Percentiles rank a stretch among this genome's conserved stretches.
Evolutionary conservation across 2,888 invertebrate genomes (phyloP).

Genomic region (Xestia sexstrigata): DNA sequence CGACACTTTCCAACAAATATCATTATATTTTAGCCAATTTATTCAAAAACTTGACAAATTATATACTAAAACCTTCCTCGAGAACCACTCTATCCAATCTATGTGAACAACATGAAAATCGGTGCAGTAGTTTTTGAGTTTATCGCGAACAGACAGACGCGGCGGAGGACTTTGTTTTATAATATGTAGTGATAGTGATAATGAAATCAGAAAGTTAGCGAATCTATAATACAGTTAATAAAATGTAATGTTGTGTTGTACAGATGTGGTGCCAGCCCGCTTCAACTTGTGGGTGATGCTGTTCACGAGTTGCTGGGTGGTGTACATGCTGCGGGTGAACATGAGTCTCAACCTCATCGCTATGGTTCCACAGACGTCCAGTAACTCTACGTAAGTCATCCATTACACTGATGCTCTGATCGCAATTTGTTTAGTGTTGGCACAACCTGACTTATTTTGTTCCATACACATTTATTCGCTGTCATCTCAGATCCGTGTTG

Average conservation of each 20-base stretch:
- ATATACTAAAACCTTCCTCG: too few species aligned
- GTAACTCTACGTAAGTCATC: constrained; percentile 77
- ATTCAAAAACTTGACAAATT: too few species aligned
- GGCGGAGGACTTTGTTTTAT: too few species aligned
- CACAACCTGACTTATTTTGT: neutral
- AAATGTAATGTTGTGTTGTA: constrained; percentile 54
- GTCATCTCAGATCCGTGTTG: neutral
- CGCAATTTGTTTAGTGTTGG: neutral
- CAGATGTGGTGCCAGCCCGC: constrained; percentile 85
- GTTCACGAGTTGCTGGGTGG: constrained; percentile 93
- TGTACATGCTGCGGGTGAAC: constrained; percentile 94
- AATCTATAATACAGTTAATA: neutral
- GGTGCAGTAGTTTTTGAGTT: too few species aligned
- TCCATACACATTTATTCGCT: neutral
- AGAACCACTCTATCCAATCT: too few species aligned
- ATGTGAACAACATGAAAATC: too few species aligned
- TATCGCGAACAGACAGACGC: too few species aligned
- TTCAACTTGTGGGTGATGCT: constrained; percentile 91
- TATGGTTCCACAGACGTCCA: constrained; percentile 90
- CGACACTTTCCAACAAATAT: too few species aligned
- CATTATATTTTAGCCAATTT: too few species aligned
- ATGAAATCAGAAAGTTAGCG: neutral
- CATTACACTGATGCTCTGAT: neutral
- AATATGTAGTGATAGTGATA: too few species aligned
- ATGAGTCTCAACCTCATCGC: constrained; percentile 94